Evolutionary conservation across 2,888 invertebrate genomes (phyloP).

Genomic region (Scaeva pyrastri): DNA sequence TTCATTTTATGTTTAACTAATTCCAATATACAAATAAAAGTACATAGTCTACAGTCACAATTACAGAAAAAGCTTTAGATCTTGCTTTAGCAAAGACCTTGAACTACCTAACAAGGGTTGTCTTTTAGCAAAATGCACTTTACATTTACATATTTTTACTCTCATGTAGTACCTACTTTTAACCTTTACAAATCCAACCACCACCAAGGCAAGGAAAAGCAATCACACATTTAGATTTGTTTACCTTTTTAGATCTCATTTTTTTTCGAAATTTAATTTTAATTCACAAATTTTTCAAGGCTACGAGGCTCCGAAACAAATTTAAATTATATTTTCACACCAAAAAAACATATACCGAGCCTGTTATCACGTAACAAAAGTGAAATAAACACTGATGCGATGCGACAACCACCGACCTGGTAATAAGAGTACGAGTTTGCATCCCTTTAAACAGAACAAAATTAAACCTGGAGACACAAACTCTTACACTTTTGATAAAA

Average conservation of each 20-base stretch:
- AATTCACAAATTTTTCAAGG: conserved; percentile 55
- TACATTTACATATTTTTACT: conserved; percentile 34
- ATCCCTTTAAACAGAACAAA: conserved; percentile 28
- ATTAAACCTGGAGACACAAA: conserved; percentile 12
- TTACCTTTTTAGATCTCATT: conserved; percentile 74
- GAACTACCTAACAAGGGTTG: conserved; percentile 64
- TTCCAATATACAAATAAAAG: background rate
- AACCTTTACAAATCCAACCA: conserved; percentile 27
- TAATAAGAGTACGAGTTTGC: conserved; percentile 36
- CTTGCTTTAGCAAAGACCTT: conserved; percentile 65
- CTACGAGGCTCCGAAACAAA: conserved; percentile 27
- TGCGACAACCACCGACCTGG: conserved; percentile 56
- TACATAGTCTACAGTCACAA: background rate
- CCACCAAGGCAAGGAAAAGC: background rate
- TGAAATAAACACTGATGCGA: conserved; percentile 63
- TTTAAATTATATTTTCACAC: conserved; percentile 46
- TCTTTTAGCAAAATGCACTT: conserved; percentile 57
- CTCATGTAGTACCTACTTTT: conserved; percentile 30
- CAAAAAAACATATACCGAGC: conserved; percentile 12
- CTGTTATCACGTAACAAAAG: conserved; percentile 52
- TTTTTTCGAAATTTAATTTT: conserved; percentile 35
- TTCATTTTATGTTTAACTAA: conserved; percentile 26
- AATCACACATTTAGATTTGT: conserved; percentile 38
- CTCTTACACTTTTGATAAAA: conserved; percentile 70
- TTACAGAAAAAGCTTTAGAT: conserved; percentile 57